A percentile compares a stretch with the other conserved stretches of the same genome.
Conservation (phyloP, 2,113 vertebrate species). For the Lucifuga dentata region DNA sequence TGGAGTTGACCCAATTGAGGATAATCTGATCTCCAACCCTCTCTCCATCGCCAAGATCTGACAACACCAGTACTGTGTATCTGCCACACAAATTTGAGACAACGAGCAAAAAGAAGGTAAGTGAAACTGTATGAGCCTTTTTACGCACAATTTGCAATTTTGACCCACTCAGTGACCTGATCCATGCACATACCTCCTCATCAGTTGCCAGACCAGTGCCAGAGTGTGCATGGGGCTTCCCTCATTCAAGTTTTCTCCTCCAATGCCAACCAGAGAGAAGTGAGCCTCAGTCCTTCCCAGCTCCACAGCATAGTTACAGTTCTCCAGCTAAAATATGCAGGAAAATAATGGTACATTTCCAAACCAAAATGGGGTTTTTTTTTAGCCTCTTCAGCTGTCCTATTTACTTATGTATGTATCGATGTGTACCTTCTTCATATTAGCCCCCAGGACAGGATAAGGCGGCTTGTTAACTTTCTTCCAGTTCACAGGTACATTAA, state of each 20-base stretch:
- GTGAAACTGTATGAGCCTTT: too few species aligned
- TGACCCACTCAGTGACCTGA: too few species aligned
- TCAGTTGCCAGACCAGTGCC: slow-evolving; percentile 96
- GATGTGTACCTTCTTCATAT: slow-evolving; percentile 92
- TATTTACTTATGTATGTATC: not conserved
- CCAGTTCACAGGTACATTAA: slow-evolving; percentile 90
- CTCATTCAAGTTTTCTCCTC: slow-evolving; percentile 92
- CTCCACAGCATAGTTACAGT: slow-evolving; percentile 96
- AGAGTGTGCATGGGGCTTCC: slow-evolving; percentile 91
- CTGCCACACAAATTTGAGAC: slow-evolving; percentile 67
- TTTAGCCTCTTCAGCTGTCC: not conserved
- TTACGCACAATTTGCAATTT: too few species aligned
- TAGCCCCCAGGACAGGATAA: slow-evolving; percentile 88
- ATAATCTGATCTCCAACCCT: slow-evolving; percentile 94
- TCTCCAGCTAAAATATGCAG: slow-evolving; percentile 87
- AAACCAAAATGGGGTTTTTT: not conserved
- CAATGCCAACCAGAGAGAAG: slow-evolving; percentile 97
- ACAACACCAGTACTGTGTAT: slow-evolving; percentile 93
- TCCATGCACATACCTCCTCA: slow-evolving; percentile 87
- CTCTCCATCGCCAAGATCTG: slow-evolving; percentile 92
- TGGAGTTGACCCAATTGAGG: slow-evolving; percentile 94
- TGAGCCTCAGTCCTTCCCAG: slow-evolving; percentile 89
- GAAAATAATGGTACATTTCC: not conserved
- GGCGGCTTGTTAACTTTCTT: slow-evolving; percentile 91
- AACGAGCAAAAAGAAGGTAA: not conserved